Evolutionary conservation across 1,140 invertebrate genomes (phyloP), one percentile per base, ranked within the genome.

Genomic region (Oncopodura yosiiana): DNA sequence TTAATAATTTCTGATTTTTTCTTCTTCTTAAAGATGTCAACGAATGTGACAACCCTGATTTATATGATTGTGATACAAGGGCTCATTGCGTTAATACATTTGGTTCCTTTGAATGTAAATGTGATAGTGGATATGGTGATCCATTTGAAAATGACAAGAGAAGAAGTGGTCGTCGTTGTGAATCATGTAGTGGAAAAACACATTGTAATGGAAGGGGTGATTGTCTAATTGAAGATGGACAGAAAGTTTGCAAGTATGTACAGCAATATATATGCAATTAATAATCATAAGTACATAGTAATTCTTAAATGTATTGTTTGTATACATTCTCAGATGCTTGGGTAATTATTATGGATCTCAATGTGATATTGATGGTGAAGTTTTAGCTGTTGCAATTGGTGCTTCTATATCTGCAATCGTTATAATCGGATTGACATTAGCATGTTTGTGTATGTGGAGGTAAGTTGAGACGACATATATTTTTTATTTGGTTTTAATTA

Each of bases 351-450:
- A 92, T 68, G 89, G 89, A 1, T 77, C 78, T 1, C 79, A 84
- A 65, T 93, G 90, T 68, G 88, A 93, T 69, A 80, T 92, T 36
- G 90, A 94, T 66, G 88, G 87, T 8, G 89, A 93, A 74, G 87
- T 93, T 39, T 70, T 94, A 26, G 87, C 84, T 0, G 89, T 92
- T 18, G 87, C 89, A 0, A 82, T 92, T 54, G 89, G 89, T 14
- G 88, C 87, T 0, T 89, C 86, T 2, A 78, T 92, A 3, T 83
- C 84, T 6, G 89, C 89, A 19, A 77, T 90, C 3, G 78, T 92
- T 24, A 91, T 93, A 46, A 93, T 94, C 64, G 79, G 86, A 1
- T 69, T 91, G 24, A 93, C 89, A 0, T 71, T 93, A 1, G 81
- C 87, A 1, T 89, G 87, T 63, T 75, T 94, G 3, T 83, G 90